Base-by-base conservation (phyloP, 2,888 invertebrate species). In the Hypolimnas misippus region DNA sequence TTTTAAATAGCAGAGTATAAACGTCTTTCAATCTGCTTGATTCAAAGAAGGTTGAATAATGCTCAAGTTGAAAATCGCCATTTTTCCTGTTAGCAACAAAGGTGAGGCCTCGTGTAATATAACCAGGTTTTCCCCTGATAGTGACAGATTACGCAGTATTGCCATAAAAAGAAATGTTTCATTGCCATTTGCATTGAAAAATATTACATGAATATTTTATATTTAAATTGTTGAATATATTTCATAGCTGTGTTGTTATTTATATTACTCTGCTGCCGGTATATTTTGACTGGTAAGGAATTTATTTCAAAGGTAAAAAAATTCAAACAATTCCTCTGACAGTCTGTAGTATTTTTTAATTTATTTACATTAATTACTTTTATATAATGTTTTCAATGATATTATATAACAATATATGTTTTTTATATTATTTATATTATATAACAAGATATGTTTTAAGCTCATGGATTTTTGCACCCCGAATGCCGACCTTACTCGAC, bases 1-100 rank as follows among this genome's bases (percentile, higher is more conserved):
- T 7, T 57, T n/a, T n/a, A 31, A 19, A 49, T 52, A 60, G 57
- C 54, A 31, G 1, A 21, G 1, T 76, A 40, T 78, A 76, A 81
- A 78, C 8, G 62, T 25, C 59, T 42, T 56, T 59, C 46, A 38
- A 61, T 69, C 71, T 71, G 69, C 71, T 51, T 60, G 72, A 73
- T 79, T 77, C 76, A 55, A 62, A 60, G 71, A 67, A 76, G 74
- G 73, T 72, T 70, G 76, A 76, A 74, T 74, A 76, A 76, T 74
- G 72, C 70, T 73, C 72, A 66, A 69, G 73, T 63, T 70, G 76
- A 77, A 76, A 78, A 79, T 77, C 73, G 73, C 76, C 73, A 82
- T 83, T 83, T 81, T 78, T 82, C 78, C 77, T 81, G 79, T 82
- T 79, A 76, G 74, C 67, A 70, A 74, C 71, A 75, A 78, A 77